Conservation (phyloP, 2,888 invertebrate genomes). For the Metallyticus violacea region DNA sequence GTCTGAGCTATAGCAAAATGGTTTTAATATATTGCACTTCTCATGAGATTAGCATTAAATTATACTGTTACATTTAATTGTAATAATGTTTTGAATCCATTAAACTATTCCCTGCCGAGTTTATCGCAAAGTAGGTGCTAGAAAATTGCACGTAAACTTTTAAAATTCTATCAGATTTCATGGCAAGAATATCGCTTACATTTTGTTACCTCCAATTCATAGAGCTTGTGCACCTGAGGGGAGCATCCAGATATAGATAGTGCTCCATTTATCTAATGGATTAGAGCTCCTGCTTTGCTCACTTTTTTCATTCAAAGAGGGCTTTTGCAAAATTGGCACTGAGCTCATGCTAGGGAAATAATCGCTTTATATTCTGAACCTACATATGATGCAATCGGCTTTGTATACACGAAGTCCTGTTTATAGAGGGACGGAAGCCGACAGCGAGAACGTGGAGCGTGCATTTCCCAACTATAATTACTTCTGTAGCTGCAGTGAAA, state of each 20-base stretch:
- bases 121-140: no score
- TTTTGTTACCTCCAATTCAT: neutral
- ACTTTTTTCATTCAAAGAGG: neutral
- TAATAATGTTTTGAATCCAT: no score
- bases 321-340: neutral
- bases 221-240: neutral
- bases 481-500: neutral
- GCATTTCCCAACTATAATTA: neutral
- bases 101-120: no score
- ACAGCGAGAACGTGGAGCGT: neutral
- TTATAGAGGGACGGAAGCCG: neutral
- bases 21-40: no score
- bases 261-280: neutral
- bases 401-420: neutral
- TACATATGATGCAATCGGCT: neutral
- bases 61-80: no score
- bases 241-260: neutral
- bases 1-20: no score
- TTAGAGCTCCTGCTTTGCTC: neutral
- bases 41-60: no score
- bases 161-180: neutral
- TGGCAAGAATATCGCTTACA: neutral
- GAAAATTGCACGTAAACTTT: no score
- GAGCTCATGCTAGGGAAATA: neutral
- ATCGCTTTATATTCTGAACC: neutral